phyloP scores from a whole-genome alignment of 2,797 vertebrate genomes.

The Loris lydekkerianus region DNA sequence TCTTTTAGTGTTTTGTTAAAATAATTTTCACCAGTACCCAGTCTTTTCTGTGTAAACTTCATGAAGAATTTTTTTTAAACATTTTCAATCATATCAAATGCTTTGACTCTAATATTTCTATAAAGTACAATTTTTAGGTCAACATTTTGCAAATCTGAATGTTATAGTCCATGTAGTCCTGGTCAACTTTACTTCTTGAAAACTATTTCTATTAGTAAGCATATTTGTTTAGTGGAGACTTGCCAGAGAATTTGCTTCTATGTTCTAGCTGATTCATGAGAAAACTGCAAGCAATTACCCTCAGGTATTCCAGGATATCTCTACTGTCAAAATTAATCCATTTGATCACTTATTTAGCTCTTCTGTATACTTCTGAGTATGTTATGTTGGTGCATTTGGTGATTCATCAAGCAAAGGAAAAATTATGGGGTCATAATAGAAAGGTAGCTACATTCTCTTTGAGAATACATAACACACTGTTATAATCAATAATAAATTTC shows the following conservation, averaged over 20 bases:
- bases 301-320: background rate
- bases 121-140: background rate
- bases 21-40: background rate
- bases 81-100: background rate
- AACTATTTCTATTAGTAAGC: background rate
- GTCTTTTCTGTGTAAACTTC: background rate
- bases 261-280: background rate
- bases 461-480: background rate
- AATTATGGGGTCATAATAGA: background rate
- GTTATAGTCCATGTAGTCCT: background rate
- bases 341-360: background rate
- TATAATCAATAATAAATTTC: background rate
- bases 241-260: background rate
- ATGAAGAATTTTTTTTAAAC: background rate
- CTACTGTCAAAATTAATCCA: background rate
- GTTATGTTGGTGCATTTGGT: background rate
- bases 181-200: slow-evolving; percentile 21
- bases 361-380: background rate
- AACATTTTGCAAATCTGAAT: background rate
- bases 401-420: background rate
- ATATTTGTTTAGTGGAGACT: background rate
- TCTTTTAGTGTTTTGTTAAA: background rate
- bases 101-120: background rate
- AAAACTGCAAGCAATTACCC: background rate
- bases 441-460: background rate